phyloP scores from a whole-genome alignment of 2,113 vertebrate species.

The Cygnus atratus region DNA sequence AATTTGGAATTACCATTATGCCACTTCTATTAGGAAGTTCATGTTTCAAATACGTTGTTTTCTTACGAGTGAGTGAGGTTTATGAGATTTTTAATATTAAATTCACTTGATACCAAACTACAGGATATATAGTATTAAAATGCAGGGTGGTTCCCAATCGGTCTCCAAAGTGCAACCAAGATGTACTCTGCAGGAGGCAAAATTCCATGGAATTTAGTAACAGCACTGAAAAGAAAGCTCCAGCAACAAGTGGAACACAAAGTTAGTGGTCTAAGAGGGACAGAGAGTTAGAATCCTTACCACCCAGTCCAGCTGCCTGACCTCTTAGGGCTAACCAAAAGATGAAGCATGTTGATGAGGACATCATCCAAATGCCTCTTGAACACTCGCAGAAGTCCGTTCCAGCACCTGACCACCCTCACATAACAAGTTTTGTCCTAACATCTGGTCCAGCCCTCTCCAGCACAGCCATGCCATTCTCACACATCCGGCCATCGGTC shows the following conservation, averaged over 20 bases:
- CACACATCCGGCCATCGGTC: too few species aligned
- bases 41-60: background rate
- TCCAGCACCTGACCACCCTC: too few species aligned
- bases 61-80: background rate
- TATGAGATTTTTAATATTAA: background rate
- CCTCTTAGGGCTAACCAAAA: too few species aligned
- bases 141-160: background rate
- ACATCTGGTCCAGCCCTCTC: too few species aligned
- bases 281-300: too few species aligned
- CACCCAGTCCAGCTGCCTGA: too few species aligned
- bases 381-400: too few species aligned
- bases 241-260: background rate
- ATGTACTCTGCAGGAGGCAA: background rate
- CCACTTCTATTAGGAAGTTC: background rate
- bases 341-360: too few species aligned
- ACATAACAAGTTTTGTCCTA: too few species aligned
- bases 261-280: accelerated
- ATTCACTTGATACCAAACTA: background rate
- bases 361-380: too few species aligned
- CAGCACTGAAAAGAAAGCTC: background rate
- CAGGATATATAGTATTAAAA: background rate
- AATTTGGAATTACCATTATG: background rate
- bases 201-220: background rate
- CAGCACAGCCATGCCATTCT: too few species aligned
- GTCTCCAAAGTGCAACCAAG: background rate